Conservation (phyloP, 2,797 vertebrate species). For the Harpagifer antarcticus region DNA sequence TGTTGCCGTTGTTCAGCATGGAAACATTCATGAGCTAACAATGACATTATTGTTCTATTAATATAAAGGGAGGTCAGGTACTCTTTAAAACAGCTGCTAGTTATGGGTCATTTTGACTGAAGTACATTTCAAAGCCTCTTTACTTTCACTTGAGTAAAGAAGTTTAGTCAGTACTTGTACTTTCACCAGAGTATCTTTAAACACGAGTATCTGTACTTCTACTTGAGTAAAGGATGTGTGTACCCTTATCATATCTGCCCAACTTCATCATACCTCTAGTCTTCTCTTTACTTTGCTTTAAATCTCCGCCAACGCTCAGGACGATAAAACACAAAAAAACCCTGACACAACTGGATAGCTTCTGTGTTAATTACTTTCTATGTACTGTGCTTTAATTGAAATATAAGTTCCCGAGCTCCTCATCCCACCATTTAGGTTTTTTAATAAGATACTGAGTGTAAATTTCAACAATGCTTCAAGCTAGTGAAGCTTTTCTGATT, state of each 20-base stretch:
- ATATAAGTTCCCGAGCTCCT: conserved; percentile 42
- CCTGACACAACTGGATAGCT: conserved; percentile 32
- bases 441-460: conserved; percentile 46
- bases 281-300: conserved; percentile 40
- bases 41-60: no score
- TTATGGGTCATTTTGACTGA: no score
- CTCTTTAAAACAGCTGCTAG: no score
- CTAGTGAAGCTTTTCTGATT: conserved; percentile 47
- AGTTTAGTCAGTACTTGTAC: no score
- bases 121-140: no score
- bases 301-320: conserved; percentile 31
- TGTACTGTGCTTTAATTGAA: conserved; percentile 47
- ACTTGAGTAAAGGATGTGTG: no score
- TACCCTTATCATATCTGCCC: background rate
- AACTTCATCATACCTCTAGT: background rate
- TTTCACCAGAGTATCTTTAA: no score
- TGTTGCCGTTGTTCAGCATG: no score
- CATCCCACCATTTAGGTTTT: conserved; percentile 40
- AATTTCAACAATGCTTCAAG: conserved; percentile 44
- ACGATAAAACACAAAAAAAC: conserved; percentile 32
- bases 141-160: no score
- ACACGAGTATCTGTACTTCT: no score
- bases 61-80: no score
- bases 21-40: no score
- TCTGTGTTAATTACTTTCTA: conserved; percentile 42